A percentile compares a stretch with the other conserved stretches of the same genome.
Evolutionary conservation across 2,113 vertebrate species (phyloP).

Genomic region (Corydoras sp.): DNA sequence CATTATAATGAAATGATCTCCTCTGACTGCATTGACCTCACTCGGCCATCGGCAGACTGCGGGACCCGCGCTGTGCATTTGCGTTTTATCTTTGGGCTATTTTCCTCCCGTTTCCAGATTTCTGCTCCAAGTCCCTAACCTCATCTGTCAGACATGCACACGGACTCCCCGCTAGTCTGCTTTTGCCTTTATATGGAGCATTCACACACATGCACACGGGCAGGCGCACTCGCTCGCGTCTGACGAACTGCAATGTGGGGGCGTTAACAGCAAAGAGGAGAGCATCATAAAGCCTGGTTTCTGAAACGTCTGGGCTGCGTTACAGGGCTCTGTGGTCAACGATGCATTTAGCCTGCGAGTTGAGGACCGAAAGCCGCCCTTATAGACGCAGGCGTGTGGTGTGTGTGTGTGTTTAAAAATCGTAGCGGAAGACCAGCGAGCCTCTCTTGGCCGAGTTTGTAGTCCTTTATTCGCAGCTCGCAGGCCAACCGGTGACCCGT

Average conservation of each 20-base stretch:
- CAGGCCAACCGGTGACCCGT: background rate
- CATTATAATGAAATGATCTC: too few relatives aligned
- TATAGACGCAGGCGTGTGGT: background rate
- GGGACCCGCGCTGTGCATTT: background rate
- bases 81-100: background rate
- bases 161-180: constrained; percentile 9
- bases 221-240: constrained; percentile 7
- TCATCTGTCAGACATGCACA: constrained; percentile 33
- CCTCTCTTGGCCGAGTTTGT: background rate
- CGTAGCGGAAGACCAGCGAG: too few relatives aligned
- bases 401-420: too few relatives aligned
- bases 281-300: constrained; percentile 23
- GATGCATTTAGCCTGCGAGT: constrained; percentile 25
- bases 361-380: constrained; percentile 15
- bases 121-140: constrained; percentile 30
- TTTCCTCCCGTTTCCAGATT: constrained; percentile 25
- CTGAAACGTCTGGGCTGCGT: constrained; percentile 20
- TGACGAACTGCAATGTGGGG: constrained; percentile 29
- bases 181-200: constrained; percentile 34
- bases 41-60: background rate
- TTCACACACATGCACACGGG: background rate
- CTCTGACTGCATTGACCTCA: too few relatives aligned
- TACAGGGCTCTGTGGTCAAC: constrained; percentile 26
- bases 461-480: too few relatives aligned
- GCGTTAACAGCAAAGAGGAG: constrained; percentile 16